A percentile compares a stretch with the other conserved stretches of the same genome.
phyloP scores from a whole-genome alignment of 2,113 vertebrate genomes.

The Clarias magur region DNA sequence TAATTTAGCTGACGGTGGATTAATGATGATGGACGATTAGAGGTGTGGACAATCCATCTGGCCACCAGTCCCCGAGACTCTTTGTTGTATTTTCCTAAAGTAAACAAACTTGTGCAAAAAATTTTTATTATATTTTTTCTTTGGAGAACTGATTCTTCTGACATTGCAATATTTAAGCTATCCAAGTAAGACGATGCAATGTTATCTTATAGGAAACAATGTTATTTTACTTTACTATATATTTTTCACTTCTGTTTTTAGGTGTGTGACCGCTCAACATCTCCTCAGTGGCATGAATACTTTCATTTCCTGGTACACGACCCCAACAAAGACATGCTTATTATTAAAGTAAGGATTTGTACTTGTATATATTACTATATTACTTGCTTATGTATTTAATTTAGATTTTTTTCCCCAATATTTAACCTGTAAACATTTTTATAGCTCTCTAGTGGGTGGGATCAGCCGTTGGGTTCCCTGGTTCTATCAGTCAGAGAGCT shows the following conservation, averaged over 20 bases:
- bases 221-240: not conserved
- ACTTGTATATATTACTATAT: no score
- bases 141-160: no score
- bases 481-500: slow-evolving; percentile 81
- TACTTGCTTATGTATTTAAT: no score
- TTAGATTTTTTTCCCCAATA: no score
- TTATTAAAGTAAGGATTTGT: slow-evolving; percentile 76
- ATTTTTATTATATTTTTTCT: no score
- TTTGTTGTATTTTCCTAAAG: no score
- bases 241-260: slow-evolving; percentile 44
- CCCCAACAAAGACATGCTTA: slow-evolving; percentile 77
- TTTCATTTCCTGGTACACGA: slow-evolving; percentile 82
- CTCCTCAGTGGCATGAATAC: slow-evolving; percentile 83
- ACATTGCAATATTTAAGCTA: not conserved
- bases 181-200: not conserved
- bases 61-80: no score
- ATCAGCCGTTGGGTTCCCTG: slow-evolving; percentile 74
- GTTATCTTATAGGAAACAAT: not conserved
- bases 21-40: no score
- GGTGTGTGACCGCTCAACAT: slow-evolving; percentile 74
- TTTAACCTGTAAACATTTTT: slow-evolving; percentile 14
- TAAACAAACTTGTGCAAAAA: no score
- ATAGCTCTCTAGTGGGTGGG: slow-evolving; percentile 75
- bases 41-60: no score
- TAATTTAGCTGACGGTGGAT: no score